Base-by-base conservation (phyloP, 1,140 invertebrate genomes). In the Ceratosolen fusciceps region DNA sequence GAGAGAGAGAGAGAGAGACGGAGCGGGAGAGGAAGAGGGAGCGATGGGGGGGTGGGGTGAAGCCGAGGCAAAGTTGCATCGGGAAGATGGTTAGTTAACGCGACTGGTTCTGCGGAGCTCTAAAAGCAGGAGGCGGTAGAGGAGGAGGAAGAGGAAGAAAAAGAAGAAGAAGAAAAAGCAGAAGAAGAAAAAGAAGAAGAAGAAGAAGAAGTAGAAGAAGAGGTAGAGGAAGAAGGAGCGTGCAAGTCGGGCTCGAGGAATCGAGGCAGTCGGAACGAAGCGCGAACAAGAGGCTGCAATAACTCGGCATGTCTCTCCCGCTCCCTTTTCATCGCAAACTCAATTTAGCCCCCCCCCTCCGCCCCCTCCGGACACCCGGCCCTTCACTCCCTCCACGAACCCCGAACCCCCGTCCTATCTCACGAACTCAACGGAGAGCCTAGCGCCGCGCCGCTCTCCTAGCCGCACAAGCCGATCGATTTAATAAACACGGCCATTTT, bases 401-500 rank as follows among this genome's bases (percentile, higher is more conserved):
- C n/a, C n/a, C n/a, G n/a, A 29, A 26, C 67, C 26, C 54, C 39
- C 29, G 73, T 54, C 67, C 65, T n/a, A n/a, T n/a, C n/a, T n/a
- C n/a, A n/a, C n/a, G n/a, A n/a, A n/a, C n/a, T n/a, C n/a, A n/a
- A n/a, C n/a, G n/a, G n/a, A 49, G 52, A 37, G 43, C 47, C 47
- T 21, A 21, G 47, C 74, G 31, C 56, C 21, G 81, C 85, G 74
- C 78, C 87, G 86, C 88, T 34, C 74, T 26, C 56, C 21, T 80
- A 84, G 74, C 78, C 87, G 86, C 88, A 88, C 87, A 81, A 84
- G 74, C 78, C 87, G 87, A 88, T 88, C 87, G 87, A 88, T 88
- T 88, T 88, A 88, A 88, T 88, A 88, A 65, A 87, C 85, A 86
- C 86, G 84, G 86, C 86, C 86, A 87, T 87, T 87, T 87, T 87